Evolutionary conservation across 2,113 vertebrate genomes (phyloP).

Genomic region (Laterallus jamaicensis): DNA sequence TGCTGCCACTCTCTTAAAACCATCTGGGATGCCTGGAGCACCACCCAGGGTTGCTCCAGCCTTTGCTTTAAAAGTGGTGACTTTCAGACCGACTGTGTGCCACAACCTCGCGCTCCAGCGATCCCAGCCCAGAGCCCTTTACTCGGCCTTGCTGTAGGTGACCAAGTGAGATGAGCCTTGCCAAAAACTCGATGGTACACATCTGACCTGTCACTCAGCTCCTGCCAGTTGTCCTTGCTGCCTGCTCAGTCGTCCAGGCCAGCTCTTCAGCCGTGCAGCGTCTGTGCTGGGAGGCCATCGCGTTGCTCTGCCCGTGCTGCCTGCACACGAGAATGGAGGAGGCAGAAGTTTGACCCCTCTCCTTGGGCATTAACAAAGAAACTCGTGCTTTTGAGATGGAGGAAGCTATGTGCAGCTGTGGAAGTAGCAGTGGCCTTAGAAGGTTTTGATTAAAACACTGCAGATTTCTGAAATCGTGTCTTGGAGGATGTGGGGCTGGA

Average conservation of each 20-base stretch:
- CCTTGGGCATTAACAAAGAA: background rate
- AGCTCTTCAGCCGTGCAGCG: fast-evolving
- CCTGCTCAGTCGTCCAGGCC: background rate
- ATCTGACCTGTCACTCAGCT: background rate
- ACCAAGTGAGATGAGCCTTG: background rate
- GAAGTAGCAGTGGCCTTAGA: background rate
- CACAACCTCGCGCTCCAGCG: background rate
- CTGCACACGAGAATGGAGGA: fast-evolving
- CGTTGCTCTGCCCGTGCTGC: background rate
- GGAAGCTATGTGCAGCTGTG: background rate
- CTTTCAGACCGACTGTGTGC: background rate
- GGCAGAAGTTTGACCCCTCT: background rate
- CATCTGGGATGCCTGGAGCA: background rate
- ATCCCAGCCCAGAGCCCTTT: background rate
- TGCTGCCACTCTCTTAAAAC: background rate
- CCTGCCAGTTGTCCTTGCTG: background rate
- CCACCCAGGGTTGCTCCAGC: background rate
- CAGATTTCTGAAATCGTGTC: background rate
- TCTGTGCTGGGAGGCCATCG: fast-evolving
- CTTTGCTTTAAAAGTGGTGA: background rate
- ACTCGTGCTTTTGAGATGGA: background rate
- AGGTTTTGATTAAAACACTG: background rate
- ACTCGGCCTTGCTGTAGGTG: background rate
- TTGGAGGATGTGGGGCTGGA: background rate
- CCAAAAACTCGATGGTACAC: background rate